A percentile compares a stretch with the other conserved stretches of the same genome.
phyloP scores from a whole-genome alignment of 2,797 vertebrate species.

The Bradypodion pumilum region DNA sequence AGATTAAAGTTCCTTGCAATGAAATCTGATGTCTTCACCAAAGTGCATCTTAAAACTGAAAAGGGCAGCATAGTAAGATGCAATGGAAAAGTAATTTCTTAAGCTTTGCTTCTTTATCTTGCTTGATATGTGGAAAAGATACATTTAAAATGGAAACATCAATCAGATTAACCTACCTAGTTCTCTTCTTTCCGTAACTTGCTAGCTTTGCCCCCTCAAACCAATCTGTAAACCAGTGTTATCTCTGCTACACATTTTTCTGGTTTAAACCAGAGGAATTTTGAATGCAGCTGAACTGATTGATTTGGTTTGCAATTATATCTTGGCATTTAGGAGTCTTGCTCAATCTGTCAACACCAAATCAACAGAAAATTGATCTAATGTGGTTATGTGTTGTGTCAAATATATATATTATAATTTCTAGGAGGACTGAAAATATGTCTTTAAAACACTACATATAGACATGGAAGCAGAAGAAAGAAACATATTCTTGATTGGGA shows the following conservation, averaged over 20 bases:
- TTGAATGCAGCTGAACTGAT: background rate
- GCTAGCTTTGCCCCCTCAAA: too few species aligned
- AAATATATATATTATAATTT: background rate
- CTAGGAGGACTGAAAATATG: background rate
- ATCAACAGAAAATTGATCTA: background rate
- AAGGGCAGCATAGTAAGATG: background rate
- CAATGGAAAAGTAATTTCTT: constrained; percentile 8
- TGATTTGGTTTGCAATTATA: background rate
- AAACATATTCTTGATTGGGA: background rate
- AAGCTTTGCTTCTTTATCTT: background rate
- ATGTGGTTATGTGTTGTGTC: background rate
- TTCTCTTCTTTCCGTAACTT: too few species aligned
- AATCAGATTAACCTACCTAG: background rate
- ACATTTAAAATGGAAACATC: constrained; percentile 7
- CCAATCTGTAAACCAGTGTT: background rate
- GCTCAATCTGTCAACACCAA: background rate
- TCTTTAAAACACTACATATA: background rate
- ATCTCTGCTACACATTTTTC: background rate
- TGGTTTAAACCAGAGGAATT: background rate
- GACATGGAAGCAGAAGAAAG: too few species aligned
- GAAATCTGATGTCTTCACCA: background rate
- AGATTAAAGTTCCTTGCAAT: background rate
- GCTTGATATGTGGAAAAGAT: background rate
- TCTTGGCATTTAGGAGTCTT: background rate
- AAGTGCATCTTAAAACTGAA: constrained; percentile 1